Conservation (phyloP, 2,113 vertebrate genomes). For the Myiopsitta monachus region DNA sequence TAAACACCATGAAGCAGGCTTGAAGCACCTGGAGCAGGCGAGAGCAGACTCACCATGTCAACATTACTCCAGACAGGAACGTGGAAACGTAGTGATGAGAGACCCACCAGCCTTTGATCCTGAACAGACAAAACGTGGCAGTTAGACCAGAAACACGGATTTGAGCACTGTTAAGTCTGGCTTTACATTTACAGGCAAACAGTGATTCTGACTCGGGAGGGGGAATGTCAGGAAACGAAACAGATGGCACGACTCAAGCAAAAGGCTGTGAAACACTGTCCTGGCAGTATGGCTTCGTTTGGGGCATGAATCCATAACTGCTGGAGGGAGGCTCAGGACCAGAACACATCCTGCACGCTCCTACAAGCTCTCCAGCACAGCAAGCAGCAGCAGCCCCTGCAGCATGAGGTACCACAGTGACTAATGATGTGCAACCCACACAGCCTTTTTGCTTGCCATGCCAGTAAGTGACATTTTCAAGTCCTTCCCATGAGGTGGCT, state of each 20-base stretch:
- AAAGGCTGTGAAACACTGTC: background rate
- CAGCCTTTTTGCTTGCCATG: background rate
- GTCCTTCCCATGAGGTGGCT: background rate
- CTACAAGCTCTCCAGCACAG: background rate
- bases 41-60: constrained; percentile 88
- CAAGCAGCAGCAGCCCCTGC: background rate
- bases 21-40: background rate
- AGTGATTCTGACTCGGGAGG: background rate
- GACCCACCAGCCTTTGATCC: constrained; percentile 99
- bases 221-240: background rate
- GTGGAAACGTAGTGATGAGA: constrained; percentile 97
- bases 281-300: rapidly evolving
- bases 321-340: background rate
- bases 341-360: rapidly evolving
- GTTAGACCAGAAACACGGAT: background rate
- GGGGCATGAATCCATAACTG: rapidly evolving
- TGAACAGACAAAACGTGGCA: background rate
- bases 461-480: background rate
- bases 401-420: background rate
- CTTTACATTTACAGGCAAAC: background rate
- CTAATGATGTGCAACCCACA: background rate
- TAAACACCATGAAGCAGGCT: background rate
- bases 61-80: constrained; percentile 95
- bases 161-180: background rate
- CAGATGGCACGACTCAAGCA: background rate